Conservation (phyloP, 2,113 vertebrate species). For the Hypomesus transpacificus region DNA sequence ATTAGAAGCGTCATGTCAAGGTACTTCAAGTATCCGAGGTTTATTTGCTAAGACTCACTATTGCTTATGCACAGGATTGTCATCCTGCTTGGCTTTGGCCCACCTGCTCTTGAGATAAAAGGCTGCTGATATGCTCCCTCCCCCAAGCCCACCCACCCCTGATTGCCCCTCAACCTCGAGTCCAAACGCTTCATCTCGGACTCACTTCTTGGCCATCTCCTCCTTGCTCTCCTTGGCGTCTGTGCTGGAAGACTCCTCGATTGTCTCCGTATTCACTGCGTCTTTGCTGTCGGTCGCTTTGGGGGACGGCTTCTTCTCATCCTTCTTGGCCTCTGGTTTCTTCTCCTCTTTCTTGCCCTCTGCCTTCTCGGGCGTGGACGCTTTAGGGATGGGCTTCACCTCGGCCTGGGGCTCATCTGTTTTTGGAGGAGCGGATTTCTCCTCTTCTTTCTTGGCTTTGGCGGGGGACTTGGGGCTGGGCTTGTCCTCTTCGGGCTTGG, state of each 20-base stretch:
- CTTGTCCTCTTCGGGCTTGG: slow-evolving; percentile 56
- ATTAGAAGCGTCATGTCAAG: slow-evolving; percentile 72
- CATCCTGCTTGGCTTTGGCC: slow-evolving; percentile 51
- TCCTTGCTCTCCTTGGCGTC: slow-evolving; percentile 75
- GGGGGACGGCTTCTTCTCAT: slow-evolving; percentile 38
- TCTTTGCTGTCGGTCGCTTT: not conserved
- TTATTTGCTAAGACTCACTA: slow-evolving; percentile 67
- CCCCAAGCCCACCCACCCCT: not conserved
- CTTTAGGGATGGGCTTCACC: slow-evolving; percentile 50
- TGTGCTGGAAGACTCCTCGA: slow-evolving; percentile 77
- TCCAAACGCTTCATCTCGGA: slow-evolving; percentile 33
- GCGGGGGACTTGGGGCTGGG: slow-evolving; percentile 41
- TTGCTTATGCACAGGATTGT: slow-evolving; percentile 64
- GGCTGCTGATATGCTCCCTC: slow-evolving; percentile 19
- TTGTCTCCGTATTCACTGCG: slow-evolving; percentile 45
- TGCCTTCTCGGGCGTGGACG: slow-evolving; percentile 35
- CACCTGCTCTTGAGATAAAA: slow-evolving; percentile 26
- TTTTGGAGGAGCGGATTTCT: slow-evolving; percentile 56
- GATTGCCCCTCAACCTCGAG: not conserved
- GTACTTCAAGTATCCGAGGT: slow-evolving; percentile 53
- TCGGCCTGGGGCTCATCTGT: slow-evolving; percentile 24
- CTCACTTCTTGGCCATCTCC: slow-evolving; percentile 72
- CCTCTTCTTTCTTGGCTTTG: slow-evolving; percentile 25
- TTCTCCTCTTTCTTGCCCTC: slow-evolving; percentile 50
- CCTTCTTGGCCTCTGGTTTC: slow-evolving; percentile 47